A percentile compares a stretch with the other conserved stretches of the same genome.
phyloP scores from a whole-genome alignment of 2,797 vertebrate species.

The Lindbergichthys nudifrons region DNA sequence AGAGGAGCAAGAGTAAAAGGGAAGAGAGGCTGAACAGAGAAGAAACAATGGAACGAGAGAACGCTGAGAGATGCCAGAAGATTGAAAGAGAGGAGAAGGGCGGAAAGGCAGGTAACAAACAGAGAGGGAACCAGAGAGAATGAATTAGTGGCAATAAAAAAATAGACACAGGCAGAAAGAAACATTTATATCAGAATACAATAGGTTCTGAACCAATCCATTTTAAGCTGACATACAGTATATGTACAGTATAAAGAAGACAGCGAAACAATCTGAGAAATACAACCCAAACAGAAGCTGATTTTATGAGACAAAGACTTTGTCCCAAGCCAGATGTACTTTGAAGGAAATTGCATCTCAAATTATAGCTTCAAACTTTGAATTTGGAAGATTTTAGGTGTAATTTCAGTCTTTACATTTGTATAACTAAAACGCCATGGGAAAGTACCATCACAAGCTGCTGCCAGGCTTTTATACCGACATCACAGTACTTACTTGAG shows the following conservation, averaged over 20 bases:
- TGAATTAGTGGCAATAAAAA: conserved; percentile 30
- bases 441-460: too few relatives aligned
- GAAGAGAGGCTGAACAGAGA: conserved; percentile 21
- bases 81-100: conserved; percentile 7
- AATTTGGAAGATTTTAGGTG: neutral
- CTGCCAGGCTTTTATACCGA: too few relatives aligned
- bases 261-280: neutral
- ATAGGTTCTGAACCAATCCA: conserved; percentile 13
- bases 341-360: neutral
- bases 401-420: too few relatives aligned
- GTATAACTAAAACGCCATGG: too few relatives aligned
- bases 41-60: conserved; percentile 25
- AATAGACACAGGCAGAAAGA: conserved; percentile 23
- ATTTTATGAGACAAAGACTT: neutral
- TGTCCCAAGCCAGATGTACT: neutral
- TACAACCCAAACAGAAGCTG: neutral
- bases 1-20: conserved; percentile 4
- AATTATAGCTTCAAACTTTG: neutral
- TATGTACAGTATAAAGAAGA: neutral
- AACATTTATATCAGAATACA: conserved; percentile 16
- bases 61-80: conserved; percentile 30
- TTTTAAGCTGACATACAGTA: conserved; percentile 7
- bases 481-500: too few relatives aligned
- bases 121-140: conserved; percentile 4
- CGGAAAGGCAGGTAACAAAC: conserved; percentile 33